Conservation (phyloP, 2,888 invertebrate species). For the Helleia helle region DNA sequence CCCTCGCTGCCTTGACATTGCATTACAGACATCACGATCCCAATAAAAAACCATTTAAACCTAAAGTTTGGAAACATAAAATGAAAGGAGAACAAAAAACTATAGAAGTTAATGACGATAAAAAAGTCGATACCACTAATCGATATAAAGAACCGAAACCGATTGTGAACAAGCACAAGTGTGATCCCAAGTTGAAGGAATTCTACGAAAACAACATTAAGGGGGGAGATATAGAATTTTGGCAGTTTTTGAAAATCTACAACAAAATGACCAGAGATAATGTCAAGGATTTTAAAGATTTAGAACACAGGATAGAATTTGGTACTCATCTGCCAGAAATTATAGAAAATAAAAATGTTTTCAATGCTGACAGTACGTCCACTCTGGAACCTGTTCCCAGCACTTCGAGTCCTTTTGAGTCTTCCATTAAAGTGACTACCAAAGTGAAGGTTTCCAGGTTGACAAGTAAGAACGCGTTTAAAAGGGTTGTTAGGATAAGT, state of each 20-base stretch:
- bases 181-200: slow-evolving; percentile 41
- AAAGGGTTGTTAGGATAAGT: slow-evolving; percentile 30
- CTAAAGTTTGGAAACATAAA: slow-evolving; percentile 44
- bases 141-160: slow-evolving; percentile 40
- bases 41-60: slow-evolving; percentile 41
- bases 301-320: slow-evolving; percentile 37
- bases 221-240: slow-evolving; percentile 53
- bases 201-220: slow-evolving; percentile 50
- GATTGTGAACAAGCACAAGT: slow-evolving; percentile 45
- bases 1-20: slow-evolving; percentile 40
- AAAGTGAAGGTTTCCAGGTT: not conserved
- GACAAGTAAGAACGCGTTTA: slow-evolving; percentile 16
- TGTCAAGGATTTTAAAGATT: slow-evolving; percentile 42
- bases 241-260: slow-evolving; percentile 58
- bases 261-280: slow-evolving; percentile 50
- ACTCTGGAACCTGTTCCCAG: not conserved
- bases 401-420: not conserved
- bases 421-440: slow-evolving; percentile 7
- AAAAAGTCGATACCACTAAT: slow-evolving; percentile 18
- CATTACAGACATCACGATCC: slow-evolving; percentile 44
- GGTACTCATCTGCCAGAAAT: slow-evolving; percentile 31
- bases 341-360: not conserved
- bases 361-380: not conserved
- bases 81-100: slow-evolving; percentile 8
- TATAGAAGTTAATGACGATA: slow-evolving; percentile 7